A percentile compares a stretch with the other conserved stretches of the same genome.
Conservation (phyloP, 1,140 invertebrate species). For the Trichomalopsis sarcophagae region DNA sequence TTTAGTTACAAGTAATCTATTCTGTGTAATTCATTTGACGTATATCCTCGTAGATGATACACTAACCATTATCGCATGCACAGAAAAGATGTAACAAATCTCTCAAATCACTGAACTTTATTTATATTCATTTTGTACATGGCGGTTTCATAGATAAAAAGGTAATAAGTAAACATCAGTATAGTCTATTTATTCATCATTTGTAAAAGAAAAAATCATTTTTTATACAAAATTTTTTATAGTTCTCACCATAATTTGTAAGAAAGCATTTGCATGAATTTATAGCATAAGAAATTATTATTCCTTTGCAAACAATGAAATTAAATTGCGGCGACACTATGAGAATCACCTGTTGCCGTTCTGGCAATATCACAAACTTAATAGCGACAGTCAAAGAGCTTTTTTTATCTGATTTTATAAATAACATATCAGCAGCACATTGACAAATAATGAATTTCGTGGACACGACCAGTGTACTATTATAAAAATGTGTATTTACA, state of each 20-base stretch:
- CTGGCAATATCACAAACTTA: constrained; percentile 40
- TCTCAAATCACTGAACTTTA: constrained; percentile 61
- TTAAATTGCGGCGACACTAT: constrained; percentile 24
- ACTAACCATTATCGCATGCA: constrained; percentile 45
- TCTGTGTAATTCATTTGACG: constrained; percentile 50
- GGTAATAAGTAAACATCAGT: constrained; percentile 46
- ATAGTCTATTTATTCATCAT: constrained; percentile 12
- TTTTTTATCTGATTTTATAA: constrained; percentile 37
- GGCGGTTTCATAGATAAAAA: constrained; percentile 55
- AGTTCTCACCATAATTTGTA: constrained; percentile 25
- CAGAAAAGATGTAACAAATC: constrained; percentile 52
- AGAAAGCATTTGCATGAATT: constrained; percentile 14
- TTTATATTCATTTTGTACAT: constrained; percentile 73
- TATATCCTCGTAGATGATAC: constrained; percentile 42
- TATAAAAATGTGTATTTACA: constrained; percentile 16
- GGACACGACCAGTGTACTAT: constrained; percentile 12
- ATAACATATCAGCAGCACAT: constrained; percentile 34
- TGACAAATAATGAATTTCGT: constrained; percentile 33
- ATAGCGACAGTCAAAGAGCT: constrained; percentile 24
- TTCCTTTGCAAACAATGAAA: constrained; percentile 31
- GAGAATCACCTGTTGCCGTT: background rate
- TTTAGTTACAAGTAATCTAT: constrained; percentile 67
- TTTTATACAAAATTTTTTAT: constrained; percentile 3
- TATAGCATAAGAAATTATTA: constrained; percentile 24
- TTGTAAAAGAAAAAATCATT: constrained; percentile 20